phyloP scores from a whole-genome alignment of 2,113 vertebrate genomes.

The Cottus gobio region DNA sequence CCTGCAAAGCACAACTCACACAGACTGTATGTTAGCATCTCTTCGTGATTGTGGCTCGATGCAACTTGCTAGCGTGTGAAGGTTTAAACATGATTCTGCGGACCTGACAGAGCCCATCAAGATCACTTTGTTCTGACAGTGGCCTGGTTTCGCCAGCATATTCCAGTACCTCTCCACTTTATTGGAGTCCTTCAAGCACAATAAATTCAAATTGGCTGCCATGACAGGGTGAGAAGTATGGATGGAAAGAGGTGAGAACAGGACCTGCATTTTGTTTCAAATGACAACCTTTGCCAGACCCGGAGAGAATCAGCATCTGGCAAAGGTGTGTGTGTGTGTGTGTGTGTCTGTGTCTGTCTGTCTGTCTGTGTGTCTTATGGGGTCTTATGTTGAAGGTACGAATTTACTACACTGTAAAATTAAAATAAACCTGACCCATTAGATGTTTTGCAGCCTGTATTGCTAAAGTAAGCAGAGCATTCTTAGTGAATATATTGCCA shows the following conservation, averaged over 20 bases:
- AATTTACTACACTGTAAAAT: background rate
- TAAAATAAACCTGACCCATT: background rate
- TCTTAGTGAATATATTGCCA: background rate
- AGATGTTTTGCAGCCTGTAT: background rate
- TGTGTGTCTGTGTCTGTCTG: no score
- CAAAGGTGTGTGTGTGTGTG: no score
- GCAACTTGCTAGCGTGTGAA: constrained; percentile 15
- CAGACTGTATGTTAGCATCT: background rate
- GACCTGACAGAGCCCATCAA: constrained; percentile 60
- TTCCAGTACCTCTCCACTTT: constrained; percentile 49
- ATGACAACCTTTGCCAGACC: background rate
- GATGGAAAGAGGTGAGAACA: constrained; percentile 26
- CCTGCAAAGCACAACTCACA: constrained; percentile 2
- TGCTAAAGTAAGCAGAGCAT: background rate
- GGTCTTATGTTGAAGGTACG: no score
- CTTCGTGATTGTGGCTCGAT: constrained; percentile 24
- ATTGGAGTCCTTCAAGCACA: constrained; percentile 69
- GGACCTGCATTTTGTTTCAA: constrained; percentile 14
- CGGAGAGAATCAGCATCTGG: background rate
- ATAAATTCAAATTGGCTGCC: constrained; percentile 56
- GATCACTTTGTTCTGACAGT: constrained; percentile 63
- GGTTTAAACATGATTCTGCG: constrained; percentile 49
- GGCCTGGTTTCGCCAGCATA: constrained; percentile 27
- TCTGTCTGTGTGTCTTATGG: no score
- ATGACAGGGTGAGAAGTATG: constrained; percentile 17